These are phyloP conservation scores for Sphaeridia pumilis DNA, from an alignment of 2,888 invertebrate species.

Conservation along the genomic window DNA sequence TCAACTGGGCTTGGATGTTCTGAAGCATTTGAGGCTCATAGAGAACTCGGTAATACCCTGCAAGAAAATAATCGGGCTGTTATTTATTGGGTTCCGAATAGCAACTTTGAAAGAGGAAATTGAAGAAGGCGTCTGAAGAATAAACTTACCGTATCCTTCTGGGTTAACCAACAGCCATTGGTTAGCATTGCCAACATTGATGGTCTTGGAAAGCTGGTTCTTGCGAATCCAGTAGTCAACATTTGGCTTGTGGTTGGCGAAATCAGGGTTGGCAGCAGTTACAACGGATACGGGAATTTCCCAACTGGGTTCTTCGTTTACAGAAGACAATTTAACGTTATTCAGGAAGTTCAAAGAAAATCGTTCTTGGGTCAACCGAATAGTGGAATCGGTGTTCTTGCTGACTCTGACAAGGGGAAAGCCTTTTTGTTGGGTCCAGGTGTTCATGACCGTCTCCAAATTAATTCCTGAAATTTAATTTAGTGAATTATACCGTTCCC, in stretches of 20 bases:
- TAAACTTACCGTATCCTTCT: constrained; percentile 16
- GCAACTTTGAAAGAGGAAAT: background rate
- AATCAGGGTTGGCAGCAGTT: constrained; percentile 8
- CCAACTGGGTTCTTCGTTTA: constrained; percentile 12
- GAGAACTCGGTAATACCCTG: constrained; percentile 18
- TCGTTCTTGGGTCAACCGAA: background rate
- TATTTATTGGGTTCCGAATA: background rate
- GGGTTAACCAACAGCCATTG: constrained; percentile 20
- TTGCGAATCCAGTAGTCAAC: constrained; percentile 17
- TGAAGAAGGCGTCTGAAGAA: background rate
- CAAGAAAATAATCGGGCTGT: background rate
- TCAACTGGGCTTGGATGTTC: constrained; percentile 21
- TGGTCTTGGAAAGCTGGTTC: constrained; percentile 1
- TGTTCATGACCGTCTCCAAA: constrained; percentile 33
- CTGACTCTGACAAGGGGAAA: constrained; percentile 30
- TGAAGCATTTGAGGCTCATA: constrained; percentile 17
- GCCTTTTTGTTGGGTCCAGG: constrained; percentile 32
- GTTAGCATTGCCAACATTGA: background rate
- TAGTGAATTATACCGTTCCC: too few relatives aligned
- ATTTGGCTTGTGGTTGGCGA: constrained; percentile 4
- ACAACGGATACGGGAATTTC: constrained; percentile 17
- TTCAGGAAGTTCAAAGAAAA: constrained; percentile 4
- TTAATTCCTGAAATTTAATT: constrained; percentile 9
- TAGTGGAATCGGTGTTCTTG: background rate
- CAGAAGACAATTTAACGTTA: constrained; percentile 13